phyloP scores from a whole-genome alignment of 2,888 invertebrate species.

The Craniophora ligustri region DNA sequence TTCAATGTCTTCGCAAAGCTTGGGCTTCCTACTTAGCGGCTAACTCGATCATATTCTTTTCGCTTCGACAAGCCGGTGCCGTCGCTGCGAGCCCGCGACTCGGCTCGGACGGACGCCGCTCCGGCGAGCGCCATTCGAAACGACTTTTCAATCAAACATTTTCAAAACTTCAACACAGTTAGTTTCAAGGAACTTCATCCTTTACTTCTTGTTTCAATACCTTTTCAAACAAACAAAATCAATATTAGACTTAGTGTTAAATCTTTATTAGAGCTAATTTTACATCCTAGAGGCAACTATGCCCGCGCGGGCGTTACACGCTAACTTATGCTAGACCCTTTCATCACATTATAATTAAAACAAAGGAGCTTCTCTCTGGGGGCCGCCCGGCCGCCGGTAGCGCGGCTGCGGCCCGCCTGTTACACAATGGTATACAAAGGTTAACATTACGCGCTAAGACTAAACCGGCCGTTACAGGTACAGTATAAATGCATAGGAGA shows the following conservation, averaged over 20 bases:
- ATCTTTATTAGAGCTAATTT: slow-evolving; percentile 85
- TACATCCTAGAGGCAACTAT: slow-evolving; percentile 82
- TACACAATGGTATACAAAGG: slow-evolving; percentile 36
- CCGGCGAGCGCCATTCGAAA: slow-evolving; percentile 83
- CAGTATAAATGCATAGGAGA: slow-evolving; percentile 80
- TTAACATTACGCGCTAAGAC: slow-evolving; percentile 42
- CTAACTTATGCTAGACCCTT: slow-evolving; percentile 82
- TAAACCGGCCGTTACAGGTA: slow-evolving; percentile 71
- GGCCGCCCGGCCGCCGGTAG: slow-evolving; percentile 47
- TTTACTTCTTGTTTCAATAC: slow-evolving; percentile 95
- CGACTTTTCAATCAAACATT: slow-evolving; percentile 85
- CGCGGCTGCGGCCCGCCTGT: slow-evolving; percentile 47
- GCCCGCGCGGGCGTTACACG: slow-evolving; percentile 72
- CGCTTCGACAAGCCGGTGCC: slow-evolving; percentile 76
- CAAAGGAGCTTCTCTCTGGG: slow-evolving; percentile 55
- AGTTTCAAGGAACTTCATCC: slow-evolving; percentile 92
- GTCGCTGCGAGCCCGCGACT: slow-evolving; percentile 68
- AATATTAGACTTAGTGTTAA: slow-evolving; percentile 89
- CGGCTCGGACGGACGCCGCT: slow-evolving; percentile 68
- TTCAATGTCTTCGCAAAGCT: slow-evolving; percentile 74
- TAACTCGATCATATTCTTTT: slow-evolving; percentile 85
- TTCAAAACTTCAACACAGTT: slow-evolving; percentile 88
- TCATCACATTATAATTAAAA: slow-evolving; percentile 58
- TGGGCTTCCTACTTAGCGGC: slow-evolving; percentile 72
- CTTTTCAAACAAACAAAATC: slow-evolving; percentile 95